These are phyloP conservation scores for Apus apus DNA, from an alignment of 2,113 vertebrate species.

Conservation along the genomic window DNA sequence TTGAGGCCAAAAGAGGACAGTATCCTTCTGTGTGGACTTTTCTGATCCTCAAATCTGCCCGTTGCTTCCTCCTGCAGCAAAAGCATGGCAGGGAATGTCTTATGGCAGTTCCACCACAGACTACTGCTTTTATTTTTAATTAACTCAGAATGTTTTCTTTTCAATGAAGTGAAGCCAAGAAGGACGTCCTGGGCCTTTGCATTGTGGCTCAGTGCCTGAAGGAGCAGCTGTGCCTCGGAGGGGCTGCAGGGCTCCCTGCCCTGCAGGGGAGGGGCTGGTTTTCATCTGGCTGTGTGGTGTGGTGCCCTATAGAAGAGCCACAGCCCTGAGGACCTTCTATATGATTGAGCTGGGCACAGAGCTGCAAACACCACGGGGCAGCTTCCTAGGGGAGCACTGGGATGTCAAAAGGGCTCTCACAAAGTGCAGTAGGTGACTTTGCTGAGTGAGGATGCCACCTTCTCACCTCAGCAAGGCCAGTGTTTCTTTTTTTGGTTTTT, in stretches of 20 bases:
- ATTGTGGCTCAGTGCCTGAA: background rate
- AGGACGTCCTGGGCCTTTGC: background rate
- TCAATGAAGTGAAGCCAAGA: background rate
- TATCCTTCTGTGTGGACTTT: background rate
- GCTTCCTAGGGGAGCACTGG: background rate
- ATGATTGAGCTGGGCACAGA: background rate
- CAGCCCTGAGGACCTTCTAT: background rate
- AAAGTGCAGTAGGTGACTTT: background rate
- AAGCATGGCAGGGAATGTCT: background rate
- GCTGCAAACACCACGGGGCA: background rate
- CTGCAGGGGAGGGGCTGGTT: background rate
- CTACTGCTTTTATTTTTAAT: conserved; percentile 1
- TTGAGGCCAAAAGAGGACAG: background rate
- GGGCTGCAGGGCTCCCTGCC: background rate
- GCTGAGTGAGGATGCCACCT: background rate
- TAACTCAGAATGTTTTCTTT: background rate
- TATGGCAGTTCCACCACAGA: background rate
- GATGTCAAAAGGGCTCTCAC: background rate
- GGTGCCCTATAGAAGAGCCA: background rate
- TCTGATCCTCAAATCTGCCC: background rate
- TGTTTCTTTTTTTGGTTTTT: background rate
- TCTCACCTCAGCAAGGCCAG: background rate
- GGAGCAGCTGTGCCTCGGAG: background rate
- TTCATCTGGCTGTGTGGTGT: background rate
- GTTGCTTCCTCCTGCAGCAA: background rate